phyloP scores from a whole-genome alignment of 2,888 invertebrate genomes.

The Drepana falcataria region DNA sequence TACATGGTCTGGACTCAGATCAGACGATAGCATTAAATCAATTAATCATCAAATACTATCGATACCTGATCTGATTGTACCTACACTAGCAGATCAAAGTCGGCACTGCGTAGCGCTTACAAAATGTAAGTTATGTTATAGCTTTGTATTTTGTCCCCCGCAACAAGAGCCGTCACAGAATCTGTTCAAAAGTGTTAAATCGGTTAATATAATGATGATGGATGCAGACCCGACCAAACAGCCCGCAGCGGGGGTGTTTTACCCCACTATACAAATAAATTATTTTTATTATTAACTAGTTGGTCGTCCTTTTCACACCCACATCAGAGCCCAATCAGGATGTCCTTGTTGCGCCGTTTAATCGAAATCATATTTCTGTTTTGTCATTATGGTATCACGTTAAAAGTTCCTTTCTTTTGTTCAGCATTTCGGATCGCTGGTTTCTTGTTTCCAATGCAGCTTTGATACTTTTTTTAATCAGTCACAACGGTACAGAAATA shows the following conservation, averaged over 20 bases:
- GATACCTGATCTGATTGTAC: slow-evolving; percentile 25
- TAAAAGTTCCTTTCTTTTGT: slow-evolving; percentile 76
- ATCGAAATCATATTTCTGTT: slow-evolving; percentile 79
- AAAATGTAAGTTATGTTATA: slow-evolving; percentile 13
- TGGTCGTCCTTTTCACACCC: slow-evolving; percentile 55
- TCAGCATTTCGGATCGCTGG: slow-evolving; percentile 63
- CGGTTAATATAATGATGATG: slow-evolving; percentile 79
- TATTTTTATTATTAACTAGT: slow-evolving; percentile 76
- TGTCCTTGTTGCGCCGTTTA: slow-evolving; percentile 62
- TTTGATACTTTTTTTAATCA: slow-evolving; percentile 58
- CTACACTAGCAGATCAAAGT: slow-evolving; percentile 25
- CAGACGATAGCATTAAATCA: slow-evolving; percentile 31
- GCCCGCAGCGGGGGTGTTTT: slow-evolving; percentile 78
- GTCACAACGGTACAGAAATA: slow-evolving; percentile 51
- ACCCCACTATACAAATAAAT: slow-evolving; percentile 78
- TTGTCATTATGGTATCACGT: slow-evolving; percentile 78
- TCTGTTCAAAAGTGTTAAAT: slow-evolving; percentile 79
- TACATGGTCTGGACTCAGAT: slow-evolving; percentile 39
- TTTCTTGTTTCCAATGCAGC: slow-evolving; percentile 73
- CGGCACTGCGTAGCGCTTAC: slow-evolving; percentile 8
- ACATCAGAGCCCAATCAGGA: slow-evolving; percentile 35
- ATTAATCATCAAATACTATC: slow-evolving; percentile 33
- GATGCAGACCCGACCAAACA: slow-evolving; percentile 72
- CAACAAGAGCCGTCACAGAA: slow-evolving; percentile 56
- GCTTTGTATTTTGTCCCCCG: slow-evolving; percentile 30